A percentile compares a stretch with the other conserved stretches of the same genome.
Conservation (phyloP, 2,113 vertebrate species). For the Xenotilapia leptura region DNA sequence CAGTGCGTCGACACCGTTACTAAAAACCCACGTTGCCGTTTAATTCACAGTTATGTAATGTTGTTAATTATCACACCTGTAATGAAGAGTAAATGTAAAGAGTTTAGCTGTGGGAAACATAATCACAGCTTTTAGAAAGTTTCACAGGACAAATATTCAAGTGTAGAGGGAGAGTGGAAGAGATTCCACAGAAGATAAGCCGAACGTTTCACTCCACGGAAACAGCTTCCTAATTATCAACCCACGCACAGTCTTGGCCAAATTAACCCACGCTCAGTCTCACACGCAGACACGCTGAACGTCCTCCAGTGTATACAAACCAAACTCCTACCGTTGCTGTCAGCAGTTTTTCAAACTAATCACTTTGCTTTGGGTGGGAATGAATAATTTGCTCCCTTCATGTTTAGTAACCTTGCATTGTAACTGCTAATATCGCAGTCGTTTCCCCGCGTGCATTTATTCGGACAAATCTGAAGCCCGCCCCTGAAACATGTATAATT, state of each 20-base stretch:
- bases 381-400: slow-evolving; percentile 28
- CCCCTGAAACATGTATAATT: slow-evolving; percentile 39
- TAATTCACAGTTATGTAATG: background rate
- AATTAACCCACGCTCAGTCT: background rate
- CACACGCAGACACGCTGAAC: background rate
- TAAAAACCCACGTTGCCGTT: background rate
- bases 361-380: slow-evolving; percentile 5
- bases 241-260: background rate
- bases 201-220: background rate
- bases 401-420: slow-evolving; percentile 55
- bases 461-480: slow-evolving; percentile 21
- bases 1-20: background rate
- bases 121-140: background rate
- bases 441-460: slow-evolving; percentile 35
- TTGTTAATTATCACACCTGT: background rate
- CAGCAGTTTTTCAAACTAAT: slow-evolving; percentile 27
- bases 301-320: background rate
- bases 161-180: background rate
- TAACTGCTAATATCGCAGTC: slow-evolving; percentile 29
- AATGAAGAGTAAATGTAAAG: background rate
- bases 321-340: background rate
- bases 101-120: background rate
- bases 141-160: background rate
- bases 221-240: slow-evolving; percentile 5
- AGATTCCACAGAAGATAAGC: background rate